Conservation (phyloP, 2,113 vertebrate genomes). For the Cyprinodon brontotheroides region DNA sequence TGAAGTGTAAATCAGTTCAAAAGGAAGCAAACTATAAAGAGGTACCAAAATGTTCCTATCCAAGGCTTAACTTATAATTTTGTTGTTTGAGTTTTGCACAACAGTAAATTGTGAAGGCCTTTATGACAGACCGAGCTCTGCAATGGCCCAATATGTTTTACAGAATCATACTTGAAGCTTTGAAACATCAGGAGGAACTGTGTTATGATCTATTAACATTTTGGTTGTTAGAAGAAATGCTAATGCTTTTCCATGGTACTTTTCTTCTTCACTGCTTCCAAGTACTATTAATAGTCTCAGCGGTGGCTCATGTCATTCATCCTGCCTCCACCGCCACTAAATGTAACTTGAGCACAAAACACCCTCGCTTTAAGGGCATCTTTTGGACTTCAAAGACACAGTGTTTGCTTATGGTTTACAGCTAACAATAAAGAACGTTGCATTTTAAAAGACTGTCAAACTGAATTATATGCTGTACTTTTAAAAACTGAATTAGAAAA, state of each 20-base stretch:
- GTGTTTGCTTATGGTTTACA: slow-evolving; percentile 25
- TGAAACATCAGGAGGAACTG: background rate
- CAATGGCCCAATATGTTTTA: slow-evolving; percentile 21
- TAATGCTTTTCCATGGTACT: slow-evolving; percentile 46
- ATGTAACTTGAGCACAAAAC: slow-evolving; percentile 62
- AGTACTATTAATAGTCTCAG: slow-evolving; percentile 67
- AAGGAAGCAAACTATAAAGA: background rate
- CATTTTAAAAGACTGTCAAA: slow-evolving; percentile 23
- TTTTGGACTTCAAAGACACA: slow-evolving; percentile 29
- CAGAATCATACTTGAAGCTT: slow-evolving; percentile 3
- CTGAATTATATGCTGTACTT: slow-evolving; percentile 13
- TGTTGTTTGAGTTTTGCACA: slow-evolving; percentile 55
- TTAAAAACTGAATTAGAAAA: background rate
- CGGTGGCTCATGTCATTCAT: slow-evolving; percentile 36
- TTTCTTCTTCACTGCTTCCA: slow-evolving; percentile 30
- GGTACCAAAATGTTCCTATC: slow-evolving; percentile 24
- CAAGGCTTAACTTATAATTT: slow-evolving; percentile 23
- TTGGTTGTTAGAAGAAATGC: slow-evolving; percentile 32
- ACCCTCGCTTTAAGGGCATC: slow-evolving; percentile 30
- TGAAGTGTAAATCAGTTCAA: slow-evolving; percentile 5
- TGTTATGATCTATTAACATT: slow-evolving; percentile 28
- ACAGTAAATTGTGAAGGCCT: slow-evolving; percentile 23
- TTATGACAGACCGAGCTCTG: slow-evolving; percentile 47
- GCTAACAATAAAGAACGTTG: slow-evolving; percentile 9
- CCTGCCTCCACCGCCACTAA: slow-evolving; percentile 52